Conservation (phyloP, 2,888 invertebrate genomes). For the Entomobrya multifasciata region DNA sequence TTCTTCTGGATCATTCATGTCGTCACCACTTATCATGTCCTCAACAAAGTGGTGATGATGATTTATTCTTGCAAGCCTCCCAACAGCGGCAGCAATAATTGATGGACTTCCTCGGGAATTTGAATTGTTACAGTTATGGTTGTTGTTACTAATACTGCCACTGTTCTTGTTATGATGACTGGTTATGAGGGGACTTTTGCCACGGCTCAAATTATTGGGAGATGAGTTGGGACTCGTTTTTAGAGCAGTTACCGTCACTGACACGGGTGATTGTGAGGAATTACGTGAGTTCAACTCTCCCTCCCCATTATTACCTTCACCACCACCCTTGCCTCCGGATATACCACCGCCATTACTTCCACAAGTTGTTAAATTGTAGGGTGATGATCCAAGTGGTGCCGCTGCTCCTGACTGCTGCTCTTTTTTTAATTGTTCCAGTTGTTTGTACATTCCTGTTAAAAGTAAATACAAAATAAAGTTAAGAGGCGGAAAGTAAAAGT, state of each 20-base stretch:
- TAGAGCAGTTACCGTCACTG: constrained; percentile 9
- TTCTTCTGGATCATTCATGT: constrained; percentile 63
- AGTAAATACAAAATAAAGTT: constrained; percentile 12
- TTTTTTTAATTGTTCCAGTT: constrained; percentile 88
- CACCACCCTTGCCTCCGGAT: constrained; percentile 80
- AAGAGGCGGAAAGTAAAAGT: constrained; percentile 9
- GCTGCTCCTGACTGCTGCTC: constrained; percentile 81
- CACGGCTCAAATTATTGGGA: constrained; percentile 24
- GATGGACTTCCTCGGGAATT: constrained; percentile 60
- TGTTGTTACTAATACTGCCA: constrained; percentile 75
- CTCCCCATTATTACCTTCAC: not conserved
- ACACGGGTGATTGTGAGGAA: constrained; percentile 35
- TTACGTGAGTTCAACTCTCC: not conserved
- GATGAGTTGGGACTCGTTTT: constrained; percentile 63
- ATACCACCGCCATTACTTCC: constrained; percentile 77
- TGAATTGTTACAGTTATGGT: constrained; percentile 68
- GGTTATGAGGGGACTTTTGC: constrained; percentile 25
- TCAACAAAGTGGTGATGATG: constrained; percentile 73
- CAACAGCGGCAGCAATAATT: constrained; percentile 58
- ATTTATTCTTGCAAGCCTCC: constrained; percentile 72
- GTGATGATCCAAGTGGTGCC: constrained; percentile 44
- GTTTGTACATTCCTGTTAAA: constrained; percentile 86
- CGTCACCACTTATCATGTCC: constrained; percentile 71
- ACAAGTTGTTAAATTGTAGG: constrained; percentile 56
- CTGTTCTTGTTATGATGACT: constrained; percentile 46